Conservation (phyloP, 2,888 invertebrate species). For the Saturnia pavonia region DNA sequence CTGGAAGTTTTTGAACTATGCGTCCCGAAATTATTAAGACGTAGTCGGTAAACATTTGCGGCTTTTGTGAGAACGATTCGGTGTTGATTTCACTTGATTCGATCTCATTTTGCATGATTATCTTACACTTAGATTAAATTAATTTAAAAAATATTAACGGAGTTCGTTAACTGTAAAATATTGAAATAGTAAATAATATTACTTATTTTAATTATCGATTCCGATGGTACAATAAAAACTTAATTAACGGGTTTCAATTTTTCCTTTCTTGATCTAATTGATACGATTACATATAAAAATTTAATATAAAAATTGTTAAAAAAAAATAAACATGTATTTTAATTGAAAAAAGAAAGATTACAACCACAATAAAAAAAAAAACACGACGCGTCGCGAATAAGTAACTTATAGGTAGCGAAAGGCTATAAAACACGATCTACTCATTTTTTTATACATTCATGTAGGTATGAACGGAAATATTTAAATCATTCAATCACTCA, state of each 20-base stretch:
- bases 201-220: not conserved
- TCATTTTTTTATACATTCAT: not conserved
- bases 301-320: not conserved
- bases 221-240: not conserved
- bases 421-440: not conserved
- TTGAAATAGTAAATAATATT: not conserved
- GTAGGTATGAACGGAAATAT: no score
- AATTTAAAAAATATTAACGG: not conserved
- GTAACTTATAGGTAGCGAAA: not conserved
- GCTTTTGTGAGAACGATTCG: not conserved
- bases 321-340: not conserved
- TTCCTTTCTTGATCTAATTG: not conserved
- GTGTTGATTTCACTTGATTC: conserved; percentile 12
- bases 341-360: not conserved
- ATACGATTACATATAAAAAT: not conserved
- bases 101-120: not conserved
- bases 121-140: not conserved
- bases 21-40: conserved; percentile 13
- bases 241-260: not conserved
- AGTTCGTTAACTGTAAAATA: not conserved
- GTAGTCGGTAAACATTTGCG: conserved; percentile 1
- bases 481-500: no score
- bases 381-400: not conserved
- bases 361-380: not conserved
- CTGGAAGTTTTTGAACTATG: conserved; percentile 27